Evolutionary conservation across 2,888 invertebrate species (phyloP).

Genomic region (Caenorhabditis zanzibari): DNA sequence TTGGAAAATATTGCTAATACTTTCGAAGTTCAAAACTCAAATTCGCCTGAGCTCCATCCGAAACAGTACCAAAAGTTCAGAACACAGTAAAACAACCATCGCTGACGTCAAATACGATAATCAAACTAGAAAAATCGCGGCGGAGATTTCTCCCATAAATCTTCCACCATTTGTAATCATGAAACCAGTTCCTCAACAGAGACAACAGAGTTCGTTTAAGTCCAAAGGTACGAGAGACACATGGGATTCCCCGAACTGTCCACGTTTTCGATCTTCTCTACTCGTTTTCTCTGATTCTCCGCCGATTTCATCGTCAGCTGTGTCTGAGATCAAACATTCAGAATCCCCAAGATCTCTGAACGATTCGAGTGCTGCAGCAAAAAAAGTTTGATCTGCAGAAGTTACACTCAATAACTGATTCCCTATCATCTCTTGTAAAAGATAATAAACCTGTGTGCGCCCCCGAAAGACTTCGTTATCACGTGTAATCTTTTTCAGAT

Average conservation of each 20-base stretch:
- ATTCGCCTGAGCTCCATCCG: no score
- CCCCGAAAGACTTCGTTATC: background rate
- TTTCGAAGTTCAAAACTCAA: no score
- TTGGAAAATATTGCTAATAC: no score
- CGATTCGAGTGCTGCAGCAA: constrained; percentile 31
- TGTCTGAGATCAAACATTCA: constrained; percentile 48
- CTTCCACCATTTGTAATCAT: background rate
- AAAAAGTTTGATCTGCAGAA: constrained; percentile 10
- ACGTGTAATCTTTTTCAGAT: constrained; percentile 10
- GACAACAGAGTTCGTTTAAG: constrained; percentile 28
- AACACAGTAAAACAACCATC: background rate
- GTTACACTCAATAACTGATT: constrained; percentile 1
- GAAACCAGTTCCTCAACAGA: constrained; percentile 5
- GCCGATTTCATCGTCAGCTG: constrained; percentile 41
- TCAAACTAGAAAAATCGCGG: constrained; percentile 32
- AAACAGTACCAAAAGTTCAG: background rate
- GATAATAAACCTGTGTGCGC: background rate
- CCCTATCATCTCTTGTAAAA: constrained; percentile 10
- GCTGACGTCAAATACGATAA: background rate
- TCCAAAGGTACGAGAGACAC: constrained; percentile 10
- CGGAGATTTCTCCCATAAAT: constrained; percentile 12
- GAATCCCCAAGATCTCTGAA: constrained; percentile 49
- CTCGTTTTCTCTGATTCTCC: background rate
- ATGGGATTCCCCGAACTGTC: constrained; percentile 30
- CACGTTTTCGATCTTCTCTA: background rate